Evolutionary conservation across 1,140 invertebrate species (phyloP), one percentile per base, ranked within the genome.

Genomic region (Meloidogyne exigua): DNA sequence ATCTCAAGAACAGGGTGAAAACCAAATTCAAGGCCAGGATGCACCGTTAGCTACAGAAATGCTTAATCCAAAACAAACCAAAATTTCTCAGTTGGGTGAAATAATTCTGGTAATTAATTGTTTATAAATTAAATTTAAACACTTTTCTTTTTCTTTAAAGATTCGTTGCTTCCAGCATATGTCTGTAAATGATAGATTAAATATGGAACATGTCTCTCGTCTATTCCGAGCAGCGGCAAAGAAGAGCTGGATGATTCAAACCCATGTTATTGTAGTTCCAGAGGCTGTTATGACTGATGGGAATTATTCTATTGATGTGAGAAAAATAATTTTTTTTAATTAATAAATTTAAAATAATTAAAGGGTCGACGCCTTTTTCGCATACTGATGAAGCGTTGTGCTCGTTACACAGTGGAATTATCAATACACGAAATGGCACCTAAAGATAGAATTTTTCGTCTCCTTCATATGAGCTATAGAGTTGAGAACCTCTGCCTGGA

Each of bases 161-260:
- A 12, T n/a, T 57, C 18, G 49, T n/a, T 57, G 49, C n/a, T 57
- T 57, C 49, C 49, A 57, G n/a, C 21, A 5, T n/a, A n/a, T 57
- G n/a, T 7, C 49, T 4, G 13, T 57, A 57, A 57, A n/a, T 57
- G 49, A n/a, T 9, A 2, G 49, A 9, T 57, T 57, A 18, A 57
- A 57, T 57, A 57, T 57, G 49, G 49, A 57, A 57, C 49, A 57
- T 57, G 49, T 57, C 9, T 57, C 49, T 57, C 49, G 49, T 57
- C n/a, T n/a, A 57, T 57, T 57, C 18, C 49, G 15, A n/a, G 18
- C 49, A 57, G 49, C 49, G 10, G 3, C 49, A 1, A 57, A 57
- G 7, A 57, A 10, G 5, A 57, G 49, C 9, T 57, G 49, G 49
- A 9, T 57, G 5, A 4, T n/a, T 0, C 49, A 57, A 10, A 57